Base-by-base conservation (phyloP, 2,888 invertebrate species). In the Mythimna ferrago region DNA sequence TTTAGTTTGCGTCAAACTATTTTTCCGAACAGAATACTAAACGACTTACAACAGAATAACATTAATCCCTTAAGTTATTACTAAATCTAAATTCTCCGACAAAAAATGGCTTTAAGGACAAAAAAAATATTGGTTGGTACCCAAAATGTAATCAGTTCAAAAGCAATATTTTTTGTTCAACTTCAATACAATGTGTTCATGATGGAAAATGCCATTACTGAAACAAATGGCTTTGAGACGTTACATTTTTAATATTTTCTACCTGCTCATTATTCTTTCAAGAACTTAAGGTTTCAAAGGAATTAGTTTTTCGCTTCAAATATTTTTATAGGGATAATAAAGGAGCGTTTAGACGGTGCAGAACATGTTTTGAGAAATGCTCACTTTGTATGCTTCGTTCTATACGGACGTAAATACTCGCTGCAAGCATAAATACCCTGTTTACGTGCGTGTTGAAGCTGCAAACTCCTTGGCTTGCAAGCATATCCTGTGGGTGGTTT, bases 111-210 rank as follows among this genome's bases (percentile, higher is more conserved):
- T 54, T 32, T 1, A 54, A 60, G 19, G 44, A 56, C 60, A 3
- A 71, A 57, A 56, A 14, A 66, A 60, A 66, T 60, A 56, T 66
- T 63, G 19, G 10, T 58, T 32, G 21, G 35, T 54, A 48, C 53
- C 61, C 56, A 51, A 26, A 79, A 64, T 53, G 54, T 66, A 65
- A 72, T 76, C 44, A 63, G 41, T 53, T 63, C 48, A 65, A 66
- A 76, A 72, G 60, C 68, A 66, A 75, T 76, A 72, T 68, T 78
- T 85, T 76, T 82, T 73, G 63, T 74, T 70, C 35, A 64, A 62
- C 62, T 74, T 69, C 70, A 69, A 70, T 82, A 66, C 63, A 73
- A 61, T 48, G 53, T 66, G 73, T 66, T 71, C 58, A 48, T 56
- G 69, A 75, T 66, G 11, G 51, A 77, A 62, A 69, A 57, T 66